These are phyloP conservation scores for Orgyia antiqua DNA, from an alignment of 2,888 invertebrate species.

Conservation along the genomic window DNA sequence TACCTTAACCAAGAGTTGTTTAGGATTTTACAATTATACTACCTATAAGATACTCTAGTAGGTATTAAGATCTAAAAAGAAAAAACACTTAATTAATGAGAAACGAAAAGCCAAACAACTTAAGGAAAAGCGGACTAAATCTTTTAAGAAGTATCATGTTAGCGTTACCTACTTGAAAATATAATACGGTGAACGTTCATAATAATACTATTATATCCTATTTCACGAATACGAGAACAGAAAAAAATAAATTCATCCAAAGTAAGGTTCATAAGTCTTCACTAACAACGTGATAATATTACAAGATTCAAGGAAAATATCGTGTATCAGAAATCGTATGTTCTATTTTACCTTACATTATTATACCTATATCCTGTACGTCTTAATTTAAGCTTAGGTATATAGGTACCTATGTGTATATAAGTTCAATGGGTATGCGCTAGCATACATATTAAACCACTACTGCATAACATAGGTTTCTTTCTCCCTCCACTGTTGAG, in stretches of 20 bases:
- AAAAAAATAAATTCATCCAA: conserved; percentile 43
- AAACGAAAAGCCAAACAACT: too few species aligned
- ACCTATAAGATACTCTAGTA: too few species aligned
- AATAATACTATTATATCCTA: conserved; percentile 41
- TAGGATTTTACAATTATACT: too few species aligned
- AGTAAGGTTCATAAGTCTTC: conserved; percentile 57
- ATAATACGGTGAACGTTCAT: conserved; percentile 22
- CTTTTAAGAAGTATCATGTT: neutral
- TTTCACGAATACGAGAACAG: conserved; percentile 40
- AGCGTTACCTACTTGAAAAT: conserved; percentile 8
- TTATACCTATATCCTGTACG: conserved; percentile 6
- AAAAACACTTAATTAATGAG: too few species aligned
- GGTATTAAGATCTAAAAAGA: too few species aligned
- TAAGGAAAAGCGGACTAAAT: too few species aligned
- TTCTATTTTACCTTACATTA: conserved; percentile 10
- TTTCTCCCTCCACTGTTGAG: too few species aligned
- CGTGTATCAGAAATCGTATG: conserved; percentile 38
- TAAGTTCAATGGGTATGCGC: too few species aligned
- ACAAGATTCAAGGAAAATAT: conserved; percentile 51
- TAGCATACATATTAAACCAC: too few species aligned
- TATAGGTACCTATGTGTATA: too few species aligned
- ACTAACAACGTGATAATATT: conserved; percentile 55
- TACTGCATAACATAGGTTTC: too few species aligned
- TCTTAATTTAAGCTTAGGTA: conserved; percentile 4
- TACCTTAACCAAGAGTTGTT: too few species aligned